phyloP scores from a whole-genome alignment of 2,797 vertebrate species.

The Oryzias sinensis region DNA sequence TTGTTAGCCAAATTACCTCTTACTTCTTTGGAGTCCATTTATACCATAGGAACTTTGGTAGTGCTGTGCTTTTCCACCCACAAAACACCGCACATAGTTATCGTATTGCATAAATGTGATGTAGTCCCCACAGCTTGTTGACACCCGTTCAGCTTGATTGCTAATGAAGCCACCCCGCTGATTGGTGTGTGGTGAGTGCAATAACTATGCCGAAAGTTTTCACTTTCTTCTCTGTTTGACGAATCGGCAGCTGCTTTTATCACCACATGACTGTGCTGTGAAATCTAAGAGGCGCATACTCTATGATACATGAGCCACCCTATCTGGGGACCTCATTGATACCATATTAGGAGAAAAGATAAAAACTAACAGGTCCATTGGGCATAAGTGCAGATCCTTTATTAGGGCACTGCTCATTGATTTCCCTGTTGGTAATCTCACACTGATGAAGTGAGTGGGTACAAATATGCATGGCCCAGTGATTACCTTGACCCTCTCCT shows the following conservation, averaged over 20 bases:
- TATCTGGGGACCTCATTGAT: slow-evolving; percentile 61
- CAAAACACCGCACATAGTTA: not conserved
- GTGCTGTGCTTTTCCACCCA: slow-evolving; percentile 27
- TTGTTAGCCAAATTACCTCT: too few species aligned
- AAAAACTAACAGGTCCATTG: slow-evolving; percentile 70
- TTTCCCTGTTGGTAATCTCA: slow-evolving; percentile 78
- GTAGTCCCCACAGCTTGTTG: slow-evolving; percentile 26
- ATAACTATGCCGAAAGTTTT: slow-evolving; percentile 31
- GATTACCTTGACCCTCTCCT: slow-evolving; percentile 73
- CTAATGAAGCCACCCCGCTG: slow-evolving; percentile 51
- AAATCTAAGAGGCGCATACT: slow-evolving; percentile 30
- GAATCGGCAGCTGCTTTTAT: slow-evolving; percentile 8
- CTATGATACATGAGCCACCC: slow-evolving; percentile 51
- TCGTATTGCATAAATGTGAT: slow-evolving; percentile 31
- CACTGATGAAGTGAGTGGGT: slow-evolving; percentile 79
- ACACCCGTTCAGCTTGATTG: slow-evolving; percentile 45
- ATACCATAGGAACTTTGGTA: slow-evolving; percentile 32
- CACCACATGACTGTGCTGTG: slow-evolving; percentile 18
- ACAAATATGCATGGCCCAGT: slow-evolving; percentile 75
- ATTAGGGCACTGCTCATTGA: slow-evolving; percentile 75
- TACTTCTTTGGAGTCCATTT: not conserved
- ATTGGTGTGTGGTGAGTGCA: slow-evolving; percentile 35
- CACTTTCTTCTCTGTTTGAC: slow-evolving; percentile 32
- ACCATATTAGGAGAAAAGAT: slow-evolving; percentile 67
- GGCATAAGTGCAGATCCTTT: slow-evolving; percentile 73